These are phyloP conservation scores for Athene noctua DNA, from an alignment of 2,113 vertebrate species.

Conservation along the genomic window DNA sequence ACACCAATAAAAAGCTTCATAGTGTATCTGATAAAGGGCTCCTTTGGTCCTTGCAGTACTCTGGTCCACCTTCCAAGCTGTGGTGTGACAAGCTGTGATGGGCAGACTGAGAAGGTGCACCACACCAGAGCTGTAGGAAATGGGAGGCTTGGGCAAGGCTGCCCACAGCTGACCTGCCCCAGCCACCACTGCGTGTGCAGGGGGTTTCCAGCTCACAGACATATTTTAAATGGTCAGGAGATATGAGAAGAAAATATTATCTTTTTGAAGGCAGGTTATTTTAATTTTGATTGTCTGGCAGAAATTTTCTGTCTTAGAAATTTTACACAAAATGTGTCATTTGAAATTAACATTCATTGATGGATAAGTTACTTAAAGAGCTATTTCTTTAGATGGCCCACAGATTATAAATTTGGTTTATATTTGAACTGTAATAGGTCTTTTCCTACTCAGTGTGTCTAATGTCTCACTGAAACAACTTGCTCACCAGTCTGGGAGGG, in stretches of 20 bases:
- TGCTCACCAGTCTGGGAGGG: neutral
- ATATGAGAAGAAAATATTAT: neutral
- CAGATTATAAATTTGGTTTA: neutral
- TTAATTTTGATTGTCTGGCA: neutral
- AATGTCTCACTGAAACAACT: neutral
- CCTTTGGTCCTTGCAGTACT: neutral
- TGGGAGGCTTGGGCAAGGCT: neutral
- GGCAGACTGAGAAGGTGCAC: neutral
- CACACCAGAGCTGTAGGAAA: neutral
- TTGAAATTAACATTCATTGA: neutral
- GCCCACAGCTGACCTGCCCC: accelerated
- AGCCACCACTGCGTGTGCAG: accelerated
- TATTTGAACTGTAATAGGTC: neutral
- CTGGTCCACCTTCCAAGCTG: neutral
- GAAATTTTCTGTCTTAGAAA: neutral
- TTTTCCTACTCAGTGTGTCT: neutral
- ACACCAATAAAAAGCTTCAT: neutral
- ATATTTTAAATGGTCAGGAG: neutral
- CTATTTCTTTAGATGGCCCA: neutral
- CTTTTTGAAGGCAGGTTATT: neutral
- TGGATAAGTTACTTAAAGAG: neutral
- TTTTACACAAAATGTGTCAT: neutral
- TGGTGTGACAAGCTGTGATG: neutral
- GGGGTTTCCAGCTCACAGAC: neutral
- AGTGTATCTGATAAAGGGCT: neutral